These are phyloP conservation scores for Synanthedon andrenaeformis DNA, from an alignment of 2,888 invertebrate species.

Conservation along the genomic window DNA sequence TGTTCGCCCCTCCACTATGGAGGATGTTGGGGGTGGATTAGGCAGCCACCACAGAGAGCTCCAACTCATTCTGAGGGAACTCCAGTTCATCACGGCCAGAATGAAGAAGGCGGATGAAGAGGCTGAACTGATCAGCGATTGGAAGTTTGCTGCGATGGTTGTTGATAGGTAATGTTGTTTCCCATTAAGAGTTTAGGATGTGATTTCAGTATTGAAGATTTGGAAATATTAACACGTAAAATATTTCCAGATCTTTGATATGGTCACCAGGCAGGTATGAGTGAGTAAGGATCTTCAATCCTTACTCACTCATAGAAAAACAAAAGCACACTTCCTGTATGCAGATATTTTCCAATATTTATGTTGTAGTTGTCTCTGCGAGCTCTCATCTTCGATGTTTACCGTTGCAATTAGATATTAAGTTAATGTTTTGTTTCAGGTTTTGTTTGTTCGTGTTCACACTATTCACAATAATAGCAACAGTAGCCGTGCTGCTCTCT, in stretches of 20 bases:
- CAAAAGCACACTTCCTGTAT: too few relatives aligned
- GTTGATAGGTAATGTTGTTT: constrained; percentile 81
- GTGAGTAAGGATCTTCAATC: too few relatives aligned
- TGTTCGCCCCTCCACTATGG: constrained; percentile 83
- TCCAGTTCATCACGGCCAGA: constrained; percentile 93
- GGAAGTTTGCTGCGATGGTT: constrained; percentile 99
- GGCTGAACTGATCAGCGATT: constrained; percentile 93
- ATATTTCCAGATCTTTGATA: not conserved
- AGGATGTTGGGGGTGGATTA: constrained; percentile 73
- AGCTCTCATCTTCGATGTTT: too few relatives aligned
- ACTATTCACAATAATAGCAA: constrained; percentile 92
- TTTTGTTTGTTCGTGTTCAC: constrained; percentile 97
- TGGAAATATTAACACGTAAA: not conserved
- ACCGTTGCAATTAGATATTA: not conserved
- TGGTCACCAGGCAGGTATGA: not conserved
- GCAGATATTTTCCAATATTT: too few relatives aligned
- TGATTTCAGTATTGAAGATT: not conserved
- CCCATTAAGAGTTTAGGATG: not conserved
- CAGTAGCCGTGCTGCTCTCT: constrained; percentile 89
- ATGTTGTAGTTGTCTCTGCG: too few relatives aligned
- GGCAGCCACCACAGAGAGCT: constrained; percentile 85
- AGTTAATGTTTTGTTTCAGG: constrained; percentile 45
- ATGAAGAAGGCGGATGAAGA: constrained; percentile 96
- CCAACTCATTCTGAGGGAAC: constrained; percentile 89
- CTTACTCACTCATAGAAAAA: too few relatives aligned